Conservation (phyloP, 92 coral and sea anemone species). For the Anthopleura xanthogrammica region DNA sequence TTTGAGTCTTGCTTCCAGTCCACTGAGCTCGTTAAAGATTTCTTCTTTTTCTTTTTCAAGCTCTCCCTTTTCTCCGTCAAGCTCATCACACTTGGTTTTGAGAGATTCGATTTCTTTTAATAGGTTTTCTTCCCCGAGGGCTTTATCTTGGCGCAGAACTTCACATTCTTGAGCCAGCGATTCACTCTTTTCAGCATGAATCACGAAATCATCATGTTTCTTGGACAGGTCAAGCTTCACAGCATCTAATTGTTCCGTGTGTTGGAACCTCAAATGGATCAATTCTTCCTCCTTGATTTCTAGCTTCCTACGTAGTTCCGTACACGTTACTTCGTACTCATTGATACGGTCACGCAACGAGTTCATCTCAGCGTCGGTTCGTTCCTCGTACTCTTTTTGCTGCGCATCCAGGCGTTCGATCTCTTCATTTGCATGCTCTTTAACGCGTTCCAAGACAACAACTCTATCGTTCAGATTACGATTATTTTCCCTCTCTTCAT, state of each 20-base stretch:
- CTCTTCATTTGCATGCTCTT: constrained; percentile 36
- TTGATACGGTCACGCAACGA: constrained; percentile 43
- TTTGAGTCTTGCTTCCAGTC: constrained; percentile 37
- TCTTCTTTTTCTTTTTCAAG: constrained; percentile 60
- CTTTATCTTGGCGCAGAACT: constrained; percentile 39
- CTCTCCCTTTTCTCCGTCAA: constrained; percentile 52
- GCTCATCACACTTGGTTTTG: constrained; percentile 57
- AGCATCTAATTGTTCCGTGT: constrained; percentile 13
- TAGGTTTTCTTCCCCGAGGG: constrained; percentile 35
- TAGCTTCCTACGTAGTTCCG: constrained; percentile 48
- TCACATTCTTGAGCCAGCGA: constrained; percentile 44
- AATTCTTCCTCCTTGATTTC: constrained; percentile 51
- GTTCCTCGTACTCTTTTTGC: constrained; percentile 12
- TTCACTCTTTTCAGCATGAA: constrained; percentile 34
- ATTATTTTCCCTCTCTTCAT: constrained; percentile 37
- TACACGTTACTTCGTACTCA: constrained; percentile 43
- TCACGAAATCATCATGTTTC: constrained; percentile 34
- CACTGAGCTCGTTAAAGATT: constrained; percentile 43
- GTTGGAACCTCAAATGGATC: constrained; percentile 32
- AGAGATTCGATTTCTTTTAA: constrained; percentile 64
- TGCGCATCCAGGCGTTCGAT: constrained; percentile 21
- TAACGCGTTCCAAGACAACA: constrained; percentile 40
- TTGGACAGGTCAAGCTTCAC: constrained; percentile 18
- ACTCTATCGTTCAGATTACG: constrained; percentile 28
- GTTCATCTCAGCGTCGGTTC: constrained; percentile 17